Conservation (phyloP, 2,113 vertebrate genomes). For the Gavia stellata region DNA sequence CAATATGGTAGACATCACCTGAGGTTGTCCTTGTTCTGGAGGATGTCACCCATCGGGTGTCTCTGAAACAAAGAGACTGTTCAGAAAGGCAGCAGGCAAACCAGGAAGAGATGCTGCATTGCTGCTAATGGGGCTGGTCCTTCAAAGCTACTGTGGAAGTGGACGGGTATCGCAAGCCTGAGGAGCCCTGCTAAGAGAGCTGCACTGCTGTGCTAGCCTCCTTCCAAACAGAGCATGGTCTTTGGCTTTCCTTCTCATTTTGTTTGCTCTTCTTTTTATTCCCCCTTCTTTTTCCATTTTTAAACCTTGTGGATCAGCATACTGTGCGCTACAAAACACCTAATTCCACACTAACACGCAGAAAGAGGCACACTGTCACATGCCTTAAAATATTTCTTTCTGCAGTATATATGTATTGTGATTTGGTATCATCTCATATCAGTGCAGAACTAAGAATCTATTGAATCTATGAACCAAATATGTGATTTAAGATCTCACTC, state of each 20-base stretch:
- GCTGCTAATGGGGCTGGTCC: background rate
- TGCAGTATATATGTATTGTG: background rate
- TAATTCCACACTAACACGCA: background rate
- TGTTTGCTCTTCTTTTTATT: background rate
- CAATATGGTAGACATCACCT: background rate
- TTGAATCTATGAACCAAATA: background rate
- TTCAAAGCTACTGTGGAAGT: background rate
- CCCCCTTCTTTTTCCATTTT: background rate
- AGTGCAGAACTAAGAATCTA: background rate
- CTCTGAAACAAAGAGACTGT: background rate
- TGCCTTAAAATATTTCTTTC: background rate
- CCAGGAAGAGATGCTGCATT: background rate
- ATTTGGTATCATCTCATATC: background rate
- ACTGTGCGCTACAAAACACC: background rate
- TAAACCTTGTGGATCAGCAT: background rate
- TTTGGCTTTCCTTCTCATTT: background rate
- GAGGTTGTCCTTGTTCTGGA: background rate
- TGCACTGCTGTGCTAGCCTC: background rate
- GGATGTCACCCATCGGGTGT: background rate
- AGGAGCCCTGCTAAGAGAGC: background rate
- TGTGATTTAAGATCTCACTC: background rate
- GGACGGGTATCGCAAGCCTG: background rate
- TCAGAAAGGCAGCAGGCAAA: background rate
- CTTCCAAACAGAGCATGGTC: background rate
- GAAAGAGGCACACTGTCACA: rapidly evolving